Evolutionary conservation across 2,888 invertebrate species (phyloP), one percentile per base, ranked within the genome.

Genomic region (Leucophenga montana): DNA sequence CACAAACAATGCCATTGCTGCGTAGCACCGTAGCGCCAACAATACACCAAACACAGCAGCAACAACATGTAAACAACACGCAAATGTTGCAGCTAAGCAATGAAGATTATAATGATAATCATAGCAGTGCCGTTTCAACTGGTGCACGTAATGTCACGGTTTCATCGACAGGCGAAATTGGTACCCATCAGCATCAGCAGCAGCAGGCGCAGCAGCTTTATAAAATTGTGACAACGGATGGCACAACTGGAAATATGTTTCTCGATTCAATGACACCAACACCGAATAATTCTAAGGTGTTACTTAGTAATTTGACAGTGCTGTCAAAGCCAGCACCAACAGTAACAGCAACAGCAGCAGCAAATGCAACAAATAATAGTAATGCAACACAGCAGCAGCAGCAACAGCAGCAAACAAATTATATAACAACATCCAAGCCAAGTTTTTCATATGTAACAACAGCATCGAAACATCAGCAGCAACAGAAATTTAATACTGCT

Each of bases 241-340:
- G 86, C 69, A 85, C 85, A 22, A 86, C 87, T 0, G 86, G 88
- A 69, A 88, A 88, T 71, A 85, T 88, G 76, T 85, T 88, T 27
- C 87, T 88, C 53, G 87, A 87, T 76, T 79, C 86, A 1, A 76
- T 83, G 65, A 83, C 83, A 31, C 71, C 82, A 4, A 78, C 80
- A 66, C 82, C 78, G 33, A 82, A 80, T 54, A 83, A 80, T 69
- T 86, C 88, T 0, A 88, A 89, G 76, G 82, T 89, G 64, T 73
- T 88, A 73, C 86, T 88, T 13, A 86, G 88, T 71, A 89, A 89
- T 82, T 78, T 89, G 70, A 88, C 88, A 31, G 86, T 89, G 67
- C 76, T 88, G 53, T 86, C 88, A 14, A 87, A 88, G 59, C 85
- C 81, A 79, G 44, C 73, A 3, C n/a, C 16, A n/a, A 33, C 53